Percentiles rank a stretch among this genome's conserved stretches.
These are phyloP conservation scores for Rhagium mordax DNA, from an alignment of 2,888 invertebrate genomes.

Conservation along the genomic window DNA sequence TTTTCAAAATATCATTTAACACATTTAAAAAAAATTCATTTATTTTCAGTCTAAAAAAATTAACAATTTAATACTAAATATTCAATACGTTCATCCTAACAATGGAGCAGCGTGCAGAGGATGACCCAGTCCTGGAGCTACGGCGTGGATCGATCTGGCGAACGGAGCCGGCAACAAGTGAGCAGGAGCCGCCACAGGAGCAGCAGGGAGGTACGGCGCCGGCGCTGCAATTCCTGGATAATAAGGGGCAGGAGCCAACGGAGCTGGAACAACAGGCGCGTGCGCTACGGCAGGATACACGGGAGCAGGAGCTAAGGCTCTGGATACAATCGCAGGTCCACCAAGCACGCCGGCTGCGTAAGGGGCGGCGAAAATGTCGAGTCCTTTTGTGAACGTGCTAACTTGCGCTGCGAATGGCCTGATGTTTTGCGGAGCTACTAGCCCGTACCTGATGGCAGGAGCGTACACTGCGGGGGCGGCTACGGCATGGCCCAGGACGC, in stretches of 20 bases:
- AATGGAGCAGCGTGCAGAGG: constrained; percentile 21
- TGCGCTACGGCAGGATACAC: constrained; percentile 38
- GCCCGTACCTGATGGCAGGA: constrained; percentile 61
- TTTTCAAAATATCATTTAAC: too few relatives aligned
- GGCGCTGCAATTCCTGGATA: background rate
- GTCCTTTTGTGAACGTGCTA: constrained; percentile 72
- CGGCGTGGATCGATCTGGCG: constrained; percentile 57
- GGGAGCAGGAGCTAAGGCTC: constrained; percentile 42
- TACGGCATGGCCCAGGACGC: constrained; percentile 37
- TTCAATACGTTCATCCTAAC: constrained; percentile 28
- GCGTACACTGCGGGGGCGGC: constrained; percentile 34
- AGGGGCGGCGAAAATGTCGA: constrained; percentile 69
- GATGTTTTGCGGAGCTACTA: constrained; percentile 76
- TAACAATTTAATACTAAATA: background rate
- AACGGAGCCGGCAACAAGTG: constrained; percentile 14
- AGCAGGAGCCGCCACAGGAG: background rate
- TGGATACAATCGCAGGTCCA: constrained; percentile 53
- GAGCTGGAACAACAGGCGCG: constrained; percentile 14
- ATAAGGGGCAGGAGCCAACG: background rate
- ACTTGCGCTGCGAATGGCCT: constrained; percentile 77
- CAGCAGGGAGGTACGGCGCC: background rate
- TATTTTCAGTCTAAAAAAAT: constrained; percentile 9
- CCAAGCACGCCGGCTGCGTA: constrained; percentile 60
- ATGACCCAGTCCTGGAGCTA: constrained; percentile 41
- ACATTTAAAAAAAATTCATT: background rate